Evolutionary conservation across 1,140 invertebrate genomes (phyloP), one percentile per base, ranked within the genome.

Genomic region (Thalassaphorura encarpata): DNA sequence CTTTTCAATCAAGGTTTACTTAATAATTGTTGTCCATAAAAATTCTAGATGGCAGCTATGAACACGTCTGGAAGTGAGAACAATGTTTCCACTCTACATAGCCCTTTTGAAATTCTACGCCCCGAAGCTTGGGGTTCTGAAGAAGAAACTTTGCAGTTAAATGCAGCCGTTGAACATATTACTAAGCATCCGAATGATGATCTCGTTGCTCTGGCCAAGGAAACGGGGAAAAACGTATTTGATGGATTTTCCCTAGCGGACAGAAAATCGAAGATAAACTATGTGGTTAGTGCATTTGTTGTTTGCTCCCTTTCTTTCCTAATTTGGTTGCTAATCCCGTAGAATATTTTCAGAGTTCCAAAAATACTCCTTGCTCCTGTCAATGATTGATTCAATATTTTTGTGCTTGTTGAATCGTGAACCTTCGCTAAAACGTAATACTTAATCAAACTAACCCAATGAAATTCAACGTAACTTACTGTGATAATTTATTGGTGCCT

Each of bases 171-270:
- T 41, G 66, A 75, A 54, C 60, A 70, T 41, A 56, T 74, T 19
- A 63, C 69, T 36, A 60, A 64, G 27, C 60, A 66, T 62, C 66
- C 66, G 5, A 72, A 70, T 52, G 83, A 89, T 67, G 77, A 78
- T 59, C 75, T 89, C 60, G 84, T 90, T 71, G 82, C 83, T 26
- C 77, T 81, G 53, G 86, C 87, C 1, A 83, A 87, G 70, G 81
- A 85, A 63, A 82, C 79, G 39, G 87, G 87, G 16, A 81, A 80
- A 62, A 79, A 83, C 65, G 77, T 89, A 16, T 88, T 83, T 67
- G 73, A 76, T 27, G 72, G 77, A 60, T 71, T 85, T 63, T 70
- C 79, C 11, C 74, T 77, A 1, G 67, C 77, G 16, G 77, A 80
- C 52, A 72, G 81, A 48, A 75, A 82, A 40, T 73, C 77, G 16